Conservation (phyloP, 2,888 invertebrate genomes). For the Drosophila flavopinicola region DNA sequence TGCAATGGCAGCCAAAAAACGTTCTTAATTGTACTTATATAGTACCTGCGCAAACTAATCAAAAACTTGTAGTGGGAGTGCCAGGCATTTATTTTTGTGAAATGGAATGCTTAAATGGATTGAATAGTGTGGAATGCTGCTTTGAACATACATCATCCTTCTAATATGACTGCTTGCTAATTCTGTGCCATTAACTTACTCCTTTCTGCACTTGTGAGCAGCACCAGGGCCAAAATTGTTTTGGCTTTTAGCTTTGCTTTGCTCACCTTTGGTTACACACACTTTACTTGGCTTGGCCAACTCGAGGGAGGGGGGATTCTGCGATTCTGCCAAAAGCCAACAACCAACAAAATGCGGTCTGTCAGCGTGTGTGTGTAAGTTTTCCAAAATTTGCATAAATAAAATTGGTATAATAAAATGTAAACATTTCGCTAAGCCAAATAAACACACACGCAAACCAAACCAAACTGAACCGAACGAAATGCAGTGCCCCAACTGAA, state of each 20-base stretch:
- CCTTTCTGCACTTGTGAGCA: constrained; percentile 6
- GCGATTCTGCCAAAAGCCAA: constrained; percentile 44
- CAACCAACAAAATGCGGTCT: constrained; percentile 53
- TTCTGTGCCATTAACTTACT: background rate
- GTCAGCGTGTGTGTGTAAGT: constrained; percentile 38
- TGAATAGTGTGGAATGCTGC: constrained; percentile 8
- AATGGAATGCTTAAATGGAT: constrained; percentile 21
- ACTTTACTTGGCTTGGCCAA: constrained; percentile 23
- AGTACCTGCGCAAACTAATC: too few species aligned
- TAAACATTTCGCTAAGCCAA: constrained; percentile 76
- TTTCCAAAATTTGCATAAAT: constrained; percentile 75
- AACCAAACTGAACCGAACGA: constrained; percentile 12
- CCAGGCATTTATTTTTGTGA: background rate
- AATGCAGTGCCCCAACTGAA: constrained; percentile 16
- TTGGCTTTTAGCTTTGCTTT: constrained; percentile 31
- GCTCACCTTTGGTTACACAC: constrained; percentile 48
- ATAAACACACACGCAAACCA: constrained; percentile 45
- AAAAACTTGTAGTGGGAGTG: too few species aligned
- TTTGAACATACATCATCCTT: constrained; percentile 16
- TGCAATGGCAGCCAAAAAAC: too few species aligned
- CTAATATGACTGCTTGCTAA: constrained; percentile 16
- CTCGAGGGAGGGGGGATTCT: constrained; percentile 9
- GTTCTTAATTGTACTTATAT: too few species aligned
- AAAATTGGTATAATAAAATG: constrained; percentile 77
- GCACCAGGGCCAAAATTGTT: constrained; percentile 31